Conservation (phyloP, 2,888 invertebrate genomes). For the Erpobdella octoculata region DNA sequence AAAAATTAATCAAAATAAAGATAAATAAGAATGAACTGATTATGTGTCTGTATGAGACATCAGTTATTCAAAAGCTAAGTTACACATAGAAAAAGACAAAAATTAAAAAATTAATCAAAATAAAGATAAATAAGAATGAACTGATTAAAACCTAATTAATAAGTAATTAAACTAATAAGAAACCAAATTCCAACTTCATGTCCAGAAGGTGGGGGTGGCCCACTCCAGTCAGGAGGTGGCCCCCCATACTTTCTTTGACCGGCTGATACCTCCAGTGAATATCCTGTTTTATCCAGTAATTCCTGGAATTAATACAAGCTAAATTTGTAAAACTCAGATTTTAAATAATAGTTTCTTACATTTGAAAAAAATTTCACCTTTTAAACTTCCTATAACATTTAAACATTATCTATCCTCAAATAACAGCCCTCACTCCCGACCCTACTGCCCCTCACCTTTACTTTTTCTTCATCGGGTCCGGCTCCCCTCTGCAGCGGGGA, state of each 20-base stretch:
- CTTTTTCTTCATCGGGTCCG: conserved; percentile 13
- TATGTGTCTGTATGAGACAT: too few relatives aligned
- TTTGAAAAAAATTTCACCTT: not conserved
- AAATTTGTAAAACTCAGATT: not conserved
- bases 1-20: too few relatives aligned
- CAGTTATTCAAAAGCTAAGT: not conserved
- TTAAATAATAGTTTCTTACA: not conserved
- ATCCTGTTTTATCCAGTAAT: conserved; percentile 89
- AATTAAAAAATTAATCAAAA: too few relatives aligned
- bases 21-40: too few relatives aligned
- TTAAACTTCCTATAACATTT: too few relatives aligned
- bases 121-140: too few relatives aligned
- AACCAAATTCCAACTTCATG: conserved; percentile 73
- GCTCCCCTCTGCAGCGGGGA: not conserved
- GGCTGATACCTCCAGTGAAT: conserved; percentile 87
- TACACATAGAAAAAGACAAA: too few relatives aligned
- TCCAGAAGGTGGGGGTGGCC: conserved; percentile 59
- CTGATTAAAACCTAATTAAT: too few relatives aligned
- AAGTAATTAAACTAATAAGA: too few relatives aligned
- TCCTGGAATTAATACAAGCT: conserved; percentile 53
- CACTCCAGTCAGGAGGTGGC: conserved; percentile 88
- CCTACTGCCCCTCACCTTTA: too few relatives aligned
- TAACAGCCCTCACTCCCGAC: too few relatives aligned
- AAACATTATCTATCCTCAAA: too few relatives aligned
- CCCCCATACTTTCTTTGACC: conserved; percentile 98